Conservation (phyloP, 2,888 invertebrate genomes). For the Agonopterix arenella region DNA sequence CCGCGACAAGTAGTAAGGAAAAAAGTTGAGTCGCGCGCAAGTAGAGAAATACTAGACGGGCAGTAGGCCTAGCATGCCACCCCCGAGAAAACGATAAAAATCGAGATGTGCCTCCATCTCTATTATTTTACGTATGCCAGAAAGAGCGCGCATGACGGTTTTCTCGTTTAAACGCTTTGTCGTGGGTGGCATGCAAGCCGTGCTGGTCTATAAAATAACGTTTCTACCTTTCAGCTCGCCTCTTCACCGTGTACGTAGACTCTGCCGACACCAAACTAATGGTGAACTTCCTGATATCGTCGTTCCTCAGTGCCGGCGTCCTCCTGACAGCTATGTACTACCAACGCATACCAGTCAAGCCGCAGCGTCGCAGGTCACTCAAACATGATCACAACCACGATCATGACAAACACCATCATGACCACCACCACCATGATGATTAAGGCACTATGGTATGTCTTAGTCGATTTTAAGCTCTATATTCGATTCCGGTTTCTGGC, state of each 20-base stretch:
- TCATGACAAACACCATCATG: conserved; percentile 12
- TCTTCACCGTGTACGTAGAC: conserved; percentile 88
- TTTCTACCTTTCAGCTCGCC: conserved; percentile 79
- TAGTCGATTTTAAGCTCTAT: too few species aligned
- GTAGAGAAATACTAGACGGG: too few species aligned
- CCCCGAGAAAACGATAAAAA: too few species aligned
- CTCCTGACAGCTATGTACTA: conserved; percentile 83
- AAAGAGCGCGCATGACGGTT: too few species aligned
- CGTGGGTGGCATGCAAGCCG: too few species aligned
- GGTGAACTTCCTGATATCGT: conserved; percentile 84
- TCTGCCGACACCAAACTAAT: conserved; percentile 85
- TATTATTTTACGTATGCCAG: too few species aligned
- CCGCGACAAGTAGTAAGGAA: too few species aligned
- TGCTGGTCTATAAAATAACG: background rate
- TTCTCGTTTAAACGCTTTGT: too few species aligned
- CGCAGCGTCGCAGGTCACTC: conserved; percentile 22
- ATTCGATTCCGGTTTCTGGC: too few species aligned
- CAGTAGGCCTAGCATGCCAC: too few species aligned
- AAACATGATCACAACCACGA: conserved; percentile 10
- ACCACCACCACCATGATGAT: background rate
- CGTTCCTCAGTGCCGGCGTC: conserved; percentile 82
- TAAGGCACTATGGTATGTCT: background rate
- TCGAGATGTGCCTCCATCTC: too few species aligned
- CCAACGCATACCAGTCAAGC: conserved; percentile 47
- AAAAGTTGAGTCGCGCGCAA: too few species aligned